A percentile compares a stretch with the other conserved stretches of the same genome.
Conservation (phyloP, 1,140 invertebrate species). For the Camponotus pennsylvanicus region DNA sequence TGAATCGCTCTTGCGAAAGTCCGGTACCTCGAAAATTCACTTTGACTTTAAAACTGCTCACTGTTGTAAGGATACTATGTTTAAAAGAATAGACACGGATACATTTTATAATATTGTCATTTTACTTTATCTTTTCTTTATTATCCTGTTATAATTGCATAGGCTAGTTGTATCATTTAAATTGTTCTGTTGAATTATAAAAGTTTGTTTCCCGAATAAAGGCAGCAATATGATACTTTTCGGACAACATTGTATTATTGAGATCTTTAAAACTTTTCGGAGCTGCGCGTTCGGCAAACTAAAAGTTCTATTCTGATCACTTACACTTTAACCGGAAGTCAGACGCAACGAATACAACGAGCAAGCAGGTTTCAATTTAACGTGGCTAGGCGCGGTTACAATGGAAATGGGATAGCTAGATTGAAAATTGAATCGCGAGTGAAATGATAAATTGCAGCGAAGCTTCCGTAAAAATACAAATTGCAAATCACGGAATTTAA, state of each 20-base stretch:
- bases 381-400: background rate
- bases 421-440: constrained; percentile 30
- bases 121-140: background rate
- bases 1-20: constrained; percentile 18
- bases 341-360: background rate
- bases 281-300: background rate
- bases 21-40: constrained; percentile 2
- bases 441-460: constrained; percentile 23
- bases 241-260: constrained; percentile 16
- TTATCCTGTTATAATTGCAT: background rate
- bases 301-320: background rate
- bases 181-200: background rate
- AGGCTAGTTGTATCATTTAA: too few relatives aligned
- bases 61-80: background rate
- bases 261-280: background rate
- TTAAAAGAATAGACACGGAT: background rate
- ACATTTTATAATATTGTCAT: constrained; percentile 4
- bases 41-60: constrained; percentile 23
- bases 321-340: constrained; percentile 29
- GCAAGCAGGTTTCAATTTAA: constrained; percentile 25
- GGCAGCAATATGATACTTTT: background rate
- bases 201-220: constrained; percentile 40
- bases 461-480: background rate
- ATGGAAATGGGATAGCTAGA: background rate
- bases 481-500: constrained; percentile 18